phyloP scores from a whole-genome alignment of 2,888 invertebrate genomes.

The Yponomeuta evonymella region DNA sequence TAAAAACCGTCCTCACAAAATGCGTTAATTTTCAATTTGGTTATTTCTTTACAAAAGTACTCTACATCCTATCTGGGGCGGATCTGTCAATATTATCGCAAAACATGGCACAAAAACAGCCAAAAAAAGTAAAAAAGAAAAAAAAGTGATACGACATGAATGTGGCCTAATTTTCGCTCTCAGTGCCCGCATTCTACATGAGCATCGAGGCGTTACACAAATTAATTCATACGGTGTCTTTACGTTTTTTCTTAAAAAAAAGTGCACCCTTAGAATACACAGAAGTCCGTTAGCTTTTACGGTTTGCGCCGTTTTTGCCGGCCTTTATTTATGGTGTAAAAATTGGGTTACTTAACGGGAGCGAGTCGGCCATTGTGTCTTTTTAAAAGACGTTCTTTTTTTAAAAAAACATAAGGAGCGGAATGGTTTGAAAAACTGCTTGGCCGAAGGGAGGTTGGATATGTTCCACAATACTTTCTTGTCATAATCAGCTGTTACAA shows the following conservation, averaged over 20 bases:
- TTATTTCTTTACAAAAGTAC: constrained; percentile 58
- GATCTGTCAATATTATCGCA: constrained; percentile 73
- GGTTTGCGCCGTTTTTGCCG: constrained; percentile 37
- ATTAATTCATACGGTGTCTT: constrained; percentile 61
- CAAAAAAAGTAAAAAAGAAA: constrained; percentile 31
- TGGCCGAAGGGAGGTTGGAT: constrained; percentile 29
- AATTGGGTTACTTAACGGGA: constrained; percentile 76
- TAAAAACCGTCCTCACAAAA: constrained; percentile 45
- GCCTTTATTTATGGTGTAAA: constrained; percentile 70
- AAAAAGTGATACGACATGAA: constrained; percentile 42
- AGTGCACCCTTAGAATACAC: constrained; percentile 6
- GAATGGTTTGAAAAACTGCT: constrained; percentile 21
- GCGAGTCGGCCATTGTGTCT: constrained; percentile 51
- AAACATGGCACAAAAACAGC: constrained; percentile 47
- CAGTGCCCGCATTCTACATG: constrained; percentile 66
- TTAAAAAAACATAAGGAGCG: constrained; percentile 31
- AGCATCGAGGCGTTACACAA: constrained; percentile 70
- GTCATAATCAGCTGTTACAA: constrained; percentile 42
- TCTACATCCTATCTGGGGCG: constrained; percentile 38
- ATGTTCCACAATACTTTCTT: constrained; percentile 27
- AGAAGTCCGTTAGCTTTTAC: constrained; percentile 64
- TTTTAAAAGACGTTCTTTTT: constrained; percentile 37
- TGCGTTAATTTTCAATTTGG: constrained; percentile 69
- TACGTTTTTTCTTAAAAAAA: constrained; percentile 32
- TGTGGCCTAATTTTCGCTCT: constrained; percentile 73